Base-by-base conservation (phyloP, 2,113 vertebrate species). In the Athene noctua region DNA sequence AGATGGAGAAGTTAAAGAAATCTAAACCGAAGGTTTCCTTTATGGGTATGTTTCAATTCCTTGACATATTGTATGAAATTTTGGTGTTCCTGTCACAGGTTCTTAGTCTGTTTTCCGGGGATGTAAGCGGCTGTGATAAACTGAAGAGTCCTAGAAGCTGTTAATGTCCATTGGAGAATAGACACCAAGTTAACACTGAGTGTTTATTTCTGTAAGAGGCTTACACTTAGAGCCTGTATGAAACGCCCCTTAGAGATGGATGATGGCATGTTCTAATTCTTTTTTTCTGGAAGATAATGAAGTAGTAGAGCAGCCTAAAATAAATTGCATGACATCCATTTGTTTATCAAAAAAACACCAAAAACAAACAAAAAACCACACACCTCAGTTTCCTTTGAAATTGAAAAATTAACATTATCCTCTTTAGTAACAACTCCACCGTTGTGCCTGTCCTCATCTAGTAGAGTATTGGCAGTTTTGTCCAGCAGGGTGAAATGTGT, bases 401-500 rank as follows among this genome's bases (percentile, higher is more conserved):
- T 0, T 72, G 75, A 15, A 7, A 75, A 54, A 49, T 44, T 54
- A 61, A 3, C 40, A 26, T 36, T 15, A 6, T 61, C 66, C 27
- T 61, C 29, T 58, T 46, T 0, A 62, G 78, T 44, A 18, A 46
- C 21, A 59, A 1, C 55, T 67, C n/a, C 2, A 6, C 16, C 0
- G 3, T 5, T 34, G 38, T 70, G 67, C 23, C 29, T 6, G 23
- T 77, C 58, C 62, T 32, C 13, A 5, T 30, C 54, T 4, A 36
- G 44, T 2, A 58, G 85, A 13, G 0, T 17, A 2, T 4, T 2
- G 23, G 44, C 55, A 54, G 70, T 49, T 65, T 32, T 3, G 7
- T 16, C 18, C 40, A 11, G 62, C 15, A 3, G 59, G 27, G 42
- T 13, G 75, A 30, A 9, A 10, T 0, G 3, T 5, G 0, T 8